These are phyloP conservation scores for Agonopterix alstromeriana DNA, from an alignment of 2,888 invertebrate genomes.

Conservation along the genomic window DNA sequence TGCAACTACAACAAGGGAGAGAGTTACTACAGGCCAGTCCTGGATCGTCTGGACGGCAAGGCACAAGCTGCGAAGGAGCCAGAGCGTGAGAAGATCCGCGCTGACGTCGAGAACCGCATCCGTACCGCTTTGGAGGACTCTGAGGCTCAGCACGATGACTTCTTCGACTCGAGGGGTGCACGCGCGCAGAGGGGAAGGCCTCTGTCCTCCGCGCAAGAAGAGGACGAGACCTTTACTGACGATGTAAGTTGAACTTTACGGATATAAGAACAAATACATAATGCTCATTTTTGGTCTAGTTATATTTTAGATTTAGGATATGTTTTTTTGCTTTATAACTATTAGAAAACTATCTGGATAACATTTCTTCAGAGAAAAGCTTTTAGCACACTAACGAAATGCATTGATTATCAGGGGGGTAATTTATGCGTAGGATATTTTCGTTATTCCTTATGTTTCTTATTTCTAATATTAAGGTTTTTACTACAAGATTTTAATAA, in stretches of 20 bases:
- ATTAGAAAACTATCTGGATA: too few relatives aligned
- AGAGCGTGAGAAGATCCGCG: constrained; percentile 47
- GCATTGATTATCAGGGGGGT: too few relatives aligned
- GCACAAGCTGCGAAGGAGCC: constrained; percentile 41
- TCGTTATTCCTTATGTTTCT: too few relatives aligned
- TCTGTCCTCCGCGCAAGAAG: constrained; percentile 60
- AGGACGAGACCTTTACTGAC: constrained; percentile 58
- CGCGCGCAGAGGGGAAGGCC: constrained; percentile 65
- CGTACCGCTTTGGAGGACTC: constrained; percentile 48
- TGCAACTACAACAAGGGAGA: constrained; percentile 91
- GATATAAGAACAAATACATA: too few relatives aligned
- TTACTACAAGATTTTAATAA: too few relatives aligned
- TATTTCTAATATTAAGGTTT: too few relatives aligned
- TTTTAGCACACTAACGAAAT: too few relatives aligned
- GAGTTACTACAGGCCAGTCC: constrained; percentile 86
- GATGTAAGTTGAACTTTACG: constrained; percentile 48
- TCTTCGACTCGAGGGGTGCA: constrained; percentile 81
- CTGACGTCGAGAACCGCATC: constrained; percentile 56
- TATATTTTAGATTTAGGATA: too few relatives aligned
- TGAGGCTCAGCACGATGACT: constrained; percentile 64
- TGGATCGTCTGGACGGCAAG: constrained; percentile 86
- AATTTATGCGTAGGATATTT: too few relatives aligned
- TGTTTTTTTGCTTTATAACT: too few relatives aligned
- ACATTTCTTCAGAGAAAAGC: too few relatives aligned
- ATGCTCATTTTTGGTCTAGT: too few relatives aligned